These are phyloP conservation scores for Palaemon carinicauda DNA, from an alignment of 1,140 invertebrate genomes.

Conservation along the genomic window DNA sequence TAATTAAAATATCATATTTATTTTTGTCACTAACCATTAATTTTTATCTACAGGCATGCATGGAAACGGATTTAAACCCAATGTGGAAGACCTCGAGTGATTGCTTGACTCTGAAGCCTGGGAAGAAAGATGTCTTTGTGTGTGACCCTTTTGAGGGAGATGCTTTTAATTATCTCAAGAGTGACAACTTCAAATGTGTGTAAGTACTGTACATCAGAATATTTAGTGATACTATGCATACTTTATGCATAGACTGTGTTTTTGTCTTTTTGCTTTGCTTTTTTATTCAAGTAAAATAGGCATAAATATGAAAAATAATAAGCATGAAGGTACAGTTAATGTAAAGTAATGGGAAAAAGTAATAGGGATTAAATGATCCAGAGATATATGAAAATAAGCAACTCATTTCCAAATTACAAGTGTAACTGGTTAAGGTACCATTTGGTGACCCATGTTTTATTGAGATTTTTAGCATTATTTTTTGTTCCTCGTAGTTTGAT, in stretches of 20 bases:
- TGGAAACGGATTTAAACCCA: slow-evolving; percentile 63
- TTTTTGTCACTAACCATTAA: background rate
- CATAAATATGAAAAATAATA: no score
- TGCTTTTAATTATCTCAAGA: slow-evolving; percentile 72
- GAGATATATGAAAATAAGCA: no score
- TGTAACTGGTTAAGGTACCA: no score
- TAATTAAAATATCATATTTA: background rate
- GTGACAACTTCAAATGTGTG: slow-evolving; percentile 72
- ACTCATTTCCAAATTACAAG: no score
- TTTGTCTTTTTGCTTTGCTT: background rate
- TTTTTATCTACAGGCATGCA: slow-evolving; percentile 66
- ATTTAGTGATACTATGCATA: background rate
- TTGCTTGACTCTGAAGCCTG: slow-evolving; percentile 67
- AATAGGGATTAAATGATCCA: no score
- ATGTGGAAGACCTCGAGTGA: slow-evolving; percentile 68
- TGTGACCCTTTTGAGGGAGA: slow-evolving; percentile 77
- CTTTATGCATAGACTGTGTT: background rate
- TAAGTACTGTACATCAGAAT: slow-evolving; percentile 68
- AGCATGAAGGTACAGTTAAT: no score
- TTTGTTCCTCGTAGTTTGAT: no score
- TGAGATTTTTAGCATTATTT: no score
- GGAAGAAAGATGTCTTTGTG: slow-evolving; percentile 79
- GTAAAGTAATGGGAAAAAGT: no score
- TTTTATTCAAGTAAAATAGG: background rate
- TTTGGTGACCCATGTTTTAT: no score